Base-by-base conservation (phyloP, 2,797 vertebrate genomes). In the Sebastes kiyomatsui region DNA sequence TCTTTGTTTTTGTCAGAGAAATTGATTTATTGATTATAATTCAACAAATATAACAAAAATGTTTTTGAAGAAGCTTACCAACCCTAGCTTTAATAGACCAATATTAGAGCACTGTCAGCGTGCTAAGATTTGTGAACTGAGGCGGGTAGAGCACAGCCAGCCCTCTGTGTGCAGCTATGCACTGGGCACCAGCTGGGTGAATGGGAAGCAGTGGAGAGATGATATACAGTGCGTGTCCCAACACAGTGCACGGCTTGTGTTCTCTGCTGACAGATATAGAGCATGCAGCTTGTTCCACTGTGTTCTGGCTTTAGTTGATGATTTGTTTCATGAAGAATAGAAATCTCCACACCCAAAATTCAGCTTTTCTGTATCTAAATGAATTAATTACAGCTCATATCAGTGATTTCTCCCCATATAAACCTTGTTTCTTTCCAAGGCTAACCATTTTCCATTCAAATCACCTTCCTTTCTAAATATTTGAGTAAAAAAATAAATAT, bases 171-270 rank as follows among this genome's bases (percentile, higher is more conserved):
- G 59, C 69, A 49, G 64, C 67, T 80, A 62, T 77, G 76, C 67
- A 18, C 32, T 62, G 67, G 38, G 56, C 54, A 81, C 75, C 78
- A 90, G 75, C 86, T 88, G 88, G 64, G 72, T 68, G 46, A 78
- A 74, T 1, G 23, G 75, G 72, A 72, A 62, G 60, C 58, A 65
- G 55, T 8, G 25, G 10, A 70, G 56, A 65, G 28, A 80, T 18
- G 55, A 78, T 71, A 9, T 73, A 42, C 46, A 61, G 30, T 54
- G 42, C 73, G 75, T 7, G 60, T 81, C 68, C 38, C 3, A 6
- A 56, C 68, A 62, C 74, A 77, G 67, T 67, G 61, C 64, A 42
- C 58, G 46, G 56, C 49, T 59, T 32, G 33, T 80, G 76, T 80
- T 72, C 72, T 79, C 80, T 85, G 85, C 77, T 85, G 78, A 68